A percentile compares a stretch with the other conserved stretches of the same genome.
Conservation (phyloP, 2,888 invertebrate genomes). For the Achlya flavicornis region DNA sequence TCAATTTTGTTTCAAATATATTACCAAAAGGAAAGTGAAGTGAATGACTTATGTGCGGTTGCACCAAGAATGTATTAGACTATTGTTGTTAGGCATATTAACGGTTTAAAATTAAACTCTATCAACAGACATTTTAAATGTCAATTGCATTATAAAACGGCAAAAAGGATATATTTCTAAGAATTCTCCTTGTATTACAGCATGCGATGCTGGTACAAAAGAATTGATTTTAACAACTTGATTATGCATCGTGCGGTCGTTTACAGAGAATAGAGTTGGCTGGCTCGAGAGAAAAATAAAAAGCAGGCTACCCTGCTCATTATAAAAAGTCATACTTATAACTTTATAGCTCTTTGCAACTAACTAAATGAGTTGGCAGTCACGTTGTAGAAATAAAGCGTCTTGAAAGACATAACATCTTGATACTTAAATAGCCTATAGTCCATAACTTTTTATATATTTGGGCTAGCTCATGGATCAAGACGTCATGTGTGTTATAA, state of each 20-base stretch:
- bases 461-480: too few relatives aligned
- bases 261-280: constrained; percentile 5
- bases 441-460: neutral
- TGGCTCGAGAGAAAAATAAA: neutral
- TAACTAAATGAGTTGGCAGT: neutral
- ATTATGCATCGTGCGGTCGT: neutral
- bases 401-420: neutral
- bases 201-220: neutral
- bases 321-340: neutral
- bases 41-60: neutral
- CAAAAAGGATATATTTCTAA: too few relatives aligned
- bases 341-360: neutral
- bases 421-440: neutral
- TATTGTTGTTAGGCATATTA: too few relatives aligned
- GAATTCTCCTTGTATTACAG: neutral
- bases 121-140: neutral
- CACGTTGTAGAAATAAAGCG: neutral
- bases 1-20: neutral
- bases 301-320: neutral
- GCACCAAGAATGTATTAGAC: too few relatives aligned
- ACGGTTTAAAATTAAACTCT: neutral
- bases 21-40: neutral
- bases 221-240: neutral
- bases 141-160: neutral
- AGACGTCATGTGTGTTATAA: too few relatives aligned